These are phyloP conservation scores for Gyrodactylus salaris DNA, from an alignment of 1,140 invertebrate species.

Conservation along the genomic window DNA sequence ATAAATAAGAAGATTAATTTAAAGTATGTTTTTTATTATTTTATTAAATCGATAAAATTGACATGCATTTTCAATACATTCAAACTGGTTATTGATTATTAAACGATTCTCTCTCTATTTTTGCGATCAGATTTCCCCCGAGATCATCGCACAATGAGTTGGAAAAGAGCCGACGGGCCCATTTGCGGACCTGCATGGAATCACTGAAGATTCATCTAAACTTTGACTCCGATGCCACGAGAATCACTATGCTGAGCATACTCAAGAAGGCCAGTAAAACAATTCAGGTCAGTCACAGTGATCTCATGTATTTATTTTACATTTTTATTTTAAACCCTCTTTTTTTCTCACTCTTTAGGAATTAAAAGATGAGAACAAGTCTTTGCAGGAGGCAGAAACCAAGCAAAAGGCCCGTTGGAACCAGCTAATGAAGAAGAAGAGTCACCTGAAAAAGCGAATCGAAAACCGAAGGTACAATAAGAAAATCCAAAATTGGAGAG, in stretches of 20 bases:
- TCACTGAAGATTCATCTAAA: background rate
- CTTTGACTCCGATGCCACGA: background rate
- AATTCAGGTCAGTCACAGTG: background rate
- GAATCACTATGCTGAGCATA: conserved; percentile 4
- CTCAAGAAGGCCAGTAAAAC: conserved; percentile 3
- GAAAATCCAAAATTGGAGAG: background rate
- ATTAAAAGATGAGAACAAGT: background rate
- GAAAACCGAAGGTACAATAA: background rate
- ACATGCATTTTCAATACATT: too few relatives aligned
- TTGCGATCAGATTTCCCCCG: background rate
- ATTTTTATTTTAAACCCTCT: background rate
- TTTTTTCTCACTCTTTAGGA: background rate
- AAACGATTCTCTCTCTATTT: too few relatives aligned
- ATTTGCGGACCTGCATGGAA: conserved; percentile 5
- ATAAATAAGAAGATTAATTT: too few relatives aligned
- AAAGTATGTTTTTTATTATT: too few relatives aligned
- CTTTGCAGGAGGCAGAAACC: background rate
- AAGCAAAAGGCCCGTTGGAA: background rate
- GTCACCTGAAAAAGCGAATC: background rate
- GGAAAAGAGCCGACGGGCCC: conserved; percentile 1
- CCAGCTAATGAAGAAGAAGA: background rate
- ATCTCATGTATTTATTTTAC: background rate
- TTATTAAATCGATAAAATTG: too few relatives aligned
- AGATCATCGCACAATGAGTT: background rate
- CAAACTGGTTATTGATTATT: too few relatives aligned